Evolutionary conservation across 2,888 invertebrate species (phyloP).

Genomic region (Teleiodes luculella): DNA sequence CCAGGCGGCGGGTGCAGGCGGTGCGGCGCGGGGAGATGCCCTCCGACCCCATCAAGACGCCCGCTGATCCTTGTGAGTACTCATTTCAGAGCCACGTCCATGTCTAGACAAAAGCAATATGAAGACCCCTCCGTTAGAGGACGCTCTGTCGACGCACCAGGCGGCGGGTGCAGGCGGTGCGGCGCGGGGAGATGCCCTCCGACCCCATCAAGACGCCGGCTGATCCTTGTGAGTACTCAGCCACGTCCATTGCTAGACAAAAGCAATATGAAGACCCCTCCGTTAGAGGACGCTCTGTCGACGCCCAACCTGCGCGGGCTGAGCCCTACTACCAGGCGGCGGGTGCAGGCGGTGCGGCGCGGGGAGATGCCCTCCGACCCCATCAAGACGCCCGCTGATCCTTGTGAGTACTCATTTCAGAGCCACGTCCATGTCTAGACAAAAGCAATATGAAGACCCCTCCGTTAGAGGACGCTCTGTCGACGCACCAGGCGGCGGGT

Average conservation of each 20-base stretch:
- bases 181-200: conserved; percentile 65
- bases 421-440: too few relatives aligned
- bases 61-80: conserved; percentile 61
- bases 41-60: conserved; percentile 62
- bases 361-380: conserved; percentile 70
- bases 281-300: conserved; percentile 60
- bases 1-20: conserved; percentile 57
- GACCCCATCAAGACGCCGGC: conserved; percentile 61
- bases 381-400: conserved; percentile 59
- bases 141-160: conserved; percentile 59
- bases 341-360: conserved; percentile 52
- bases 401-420: conserved; percentile 63
- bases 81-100: too few relatives aligned
- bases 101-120: background rate
- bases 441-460: conserved; percentile 39
- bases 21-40: conserved; percentile 65
- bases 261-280: conserved; percentile 40
- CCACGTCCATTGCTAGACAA: too few relatives aligned
- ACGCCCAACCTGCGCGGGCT: conserved; percentile 60
- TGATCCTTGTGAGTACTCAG: conserved; percentile 62
- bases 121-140: conserved; percentile 57
- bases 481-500: conserved; percentile 59
- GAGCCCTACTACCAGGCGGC: too few relatives aligned
- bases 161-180: conserved; percentile 56
- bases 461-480: conserved; percentile 58